Base-by-base conservation (phyloP, 2,888 invertebrate species). In the Dascillus cervinus region DNA sequence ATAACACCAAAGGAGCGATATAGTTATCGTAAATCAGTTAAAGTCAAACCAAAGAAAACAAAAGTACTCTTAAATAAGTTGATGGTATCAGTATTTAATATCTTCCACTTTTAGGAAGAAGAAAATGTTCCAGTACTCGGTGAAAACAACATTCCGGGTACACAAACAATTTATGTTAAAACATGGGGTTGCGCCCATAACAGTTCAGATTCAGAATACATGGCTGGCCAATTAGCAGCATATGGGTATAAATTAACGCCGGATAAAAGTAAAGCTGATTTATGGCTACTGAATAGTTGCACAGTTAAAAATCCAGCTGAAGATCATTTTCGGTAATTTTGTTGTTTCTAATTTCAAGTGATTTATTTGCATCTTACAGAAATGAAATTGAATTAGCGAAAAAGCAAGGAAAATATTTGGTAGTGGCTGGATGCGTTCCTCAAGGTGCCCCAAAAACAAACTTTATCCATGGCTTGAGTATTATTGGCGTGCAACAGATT, bases 111-210 rank as follows among this genome's bases (percentile, higher is more conserved):
- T 8, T 11, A 41, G 39, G 30, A 46, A 43, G 31, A 50, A 44
- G 22, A 33, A 22, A 4, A 25, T 12, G 13, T 20, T 14, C 20
- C 44, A 9, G 32, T 50, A 15, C 52, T 55, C 3, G 55, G 52
- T 25, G 60, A 64, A 35, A n/a, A n/a, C n/a, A n/a, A n/a, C n/a
- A 66, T 75, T 49, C 69, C 71, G 56, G 88, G 91, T 1, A 87
- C 86, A 0, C 81, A 87, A 62, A 79, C 71, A 23, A 75, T 92
- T 24, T 91, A 79, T 52, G 75, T 95, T 2, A 91, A 91, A 66
- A 96, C 95, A 34, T 96, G 95, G 96, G 96, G 96, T 3, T 97
- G 96, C 62, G 86, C 95, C 0, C 97, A 98, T 67, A 98, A 98
- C 64, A 94, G 81, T 60, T 94, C 94, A 0, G 97, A 98, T 62